Base-by-base conservation (phyloP, 1,140 invertebrate genomes). In the Physella acuta region DNA sequence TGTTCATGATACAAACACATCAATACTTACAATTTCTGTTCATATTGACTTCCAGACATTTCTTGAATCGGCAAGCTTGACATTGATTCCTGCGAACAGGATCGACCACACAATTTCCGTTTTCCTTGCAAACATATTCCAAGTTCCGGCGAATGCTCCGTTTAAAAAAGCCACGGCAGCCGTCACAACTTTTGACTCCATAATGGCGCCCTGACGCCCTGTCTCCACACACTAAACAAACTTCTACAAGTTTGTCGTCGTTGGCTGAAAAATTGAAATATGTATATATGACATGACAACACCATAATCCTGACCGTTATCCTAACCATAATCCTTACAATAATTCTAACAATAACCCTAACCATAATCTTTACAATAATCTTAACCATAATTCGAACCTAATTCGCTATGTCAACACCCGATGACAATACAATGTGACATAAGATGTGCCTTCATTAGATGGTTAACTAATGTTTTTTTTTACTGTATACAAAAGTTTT, bases 21-120 rank as follows among this genome's bases (percentile, higher is more conserved):
- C 28, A 33, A 49, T 37, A 85, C 88, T 88, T 88, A 96, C 94
- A 94, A 84, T 97, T 94, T 86, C 91, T 90, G 85, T 95, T 95
- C 94, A 98, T 98, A 80, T 95, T 94, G 67, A 95, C 93, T 76
- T 91, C 88, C 11, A 98, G 87, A 85, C 94, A 97, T 82, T 96
- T 97, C 59, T 90, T 90, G 83, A 97, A 96, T 39, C 95, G 89
- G 79, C 95, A 98, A 0, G 94, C 92, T 84, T 98, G 95, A 80
- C 95, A 98, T 84, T 97, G 95, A 86, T 97, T 98, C 31, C 95
- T 85, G 55, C 94, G 86, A 0, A 92, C 94, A 0, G 97, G 94
- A 79, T 97, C 94, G 1, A 97, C 94, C 0, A 95, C 87, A 79
- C 95, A 97, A 8, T 88, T 88, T 0, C 92, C 92, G 70, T 90